phyloP scores from a whole-genome alignment of 1,140 invertebrate genomes.

The Anagrus nilaparvatae region DNA sequence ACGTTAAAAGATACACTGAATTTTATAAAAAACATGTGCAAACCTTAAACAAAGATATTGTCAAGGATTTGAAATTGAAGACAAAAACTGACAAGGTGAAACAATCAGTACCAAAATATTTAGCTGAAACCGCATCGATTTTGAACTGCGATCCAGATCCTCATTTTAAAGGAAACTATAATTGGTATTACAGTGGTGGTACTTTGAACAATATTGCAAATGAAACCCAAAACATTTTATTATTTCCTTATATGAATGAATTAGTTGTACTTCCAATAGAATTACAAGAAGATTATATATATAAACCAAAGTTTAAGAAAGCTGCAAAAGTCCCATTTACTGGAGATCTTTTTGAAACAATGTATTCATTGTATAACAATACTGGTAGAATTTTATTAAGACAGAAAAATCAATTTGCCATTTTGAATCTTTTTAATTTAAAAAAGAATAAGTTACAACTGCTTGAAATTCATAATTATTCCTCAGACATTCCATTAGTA shows the following conservation, averaged over 20 bases:
- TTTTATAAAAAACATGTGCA: constrained; percentile 21
- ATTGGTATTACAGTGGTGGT: constrained; percentile 40
- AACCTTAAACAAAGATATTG: constrained; percentile 3
- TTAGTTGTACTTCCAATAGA: constrained; percentile 18
- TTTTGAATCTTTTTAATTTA: constrained; percentile 15
- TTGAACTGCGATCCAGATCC: constrained; percentile 37
- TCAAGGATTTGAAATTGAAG: constrained; percentile 18
- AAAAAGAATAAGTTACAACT: constrained; percentile 16
- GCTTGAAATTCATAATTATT: constrained; percentile 13
- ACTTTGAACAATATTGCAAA: constrained; percentile 23
- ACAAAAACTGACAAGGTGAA: constrained; percentile 3
- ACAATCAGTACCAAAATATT: constrained; percentile 25
- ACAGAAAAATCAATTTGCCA: constrained; percentile 21
- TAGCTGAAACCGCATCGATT: constrained; percentile 31
- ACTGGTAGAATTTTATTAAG: constrained; percentile 25
- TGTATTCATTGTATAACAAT: constrained; percentile 7
- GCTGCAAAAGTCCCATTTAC: constrained; percentile 10
- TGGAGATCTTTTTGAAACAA: constrained; percentile 12
- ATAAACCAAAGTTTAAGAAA: constrained; percentile 11
- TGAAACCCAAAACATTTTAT: constrained; percentile 24
- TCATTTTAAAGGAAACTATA: constrained; percentile 34
- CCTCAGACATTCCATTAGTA: constrained; percentile 16
- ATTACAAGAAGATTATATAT: constrained; percentile 6
- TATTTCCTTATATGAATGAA: constrained; percentile 33
- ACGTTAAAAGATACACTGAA: constrained; percentile 23